Conservation (phyloP, 2,888 invertebrate species). For the Salticus scenicus region DNA sequence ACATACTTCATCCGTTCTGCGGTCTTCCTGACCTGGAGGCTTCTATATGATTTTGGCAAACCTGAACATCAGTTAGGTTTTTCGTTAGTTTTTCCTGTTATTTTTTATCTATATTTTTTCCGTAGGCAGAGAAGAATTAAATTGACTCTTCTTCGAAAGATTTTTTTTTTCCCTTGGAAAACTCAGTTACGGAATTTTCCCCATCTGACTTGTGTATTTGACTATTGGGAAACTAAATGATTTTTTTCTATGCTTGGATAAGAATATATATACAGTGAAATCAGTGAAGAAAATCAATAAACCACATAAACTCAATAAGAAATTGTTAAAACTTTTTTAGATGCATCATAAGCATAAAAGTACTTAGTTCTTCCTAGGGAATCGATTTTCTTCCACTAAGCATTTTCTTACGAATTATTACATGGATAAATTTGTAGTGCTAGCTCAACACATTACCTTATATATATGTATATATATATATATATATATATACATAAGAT, state of each 20-base stretch:
- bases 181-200: slow-evolving; percentile 42
- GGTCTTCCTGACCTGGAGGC: slow-evolving; percentile 34
- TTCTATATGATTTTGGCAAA: slow-evolving; percentile 55
- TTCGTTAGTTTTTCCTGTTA: slow-evolving; percentile 8
- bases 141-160: slow-evolving; percentile 31
- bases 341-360: slow-evolving; percentile 3
- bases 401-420: too few relatives aligned
- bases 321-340: not conserved
- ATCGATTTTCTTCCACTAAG: not conserved
- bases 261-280: not conserved
- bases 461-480: too few relatives aligned
- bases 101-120: slow-evolving; percentile 8
- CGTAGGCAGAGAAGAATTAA: slow-evolving; percentile 35
- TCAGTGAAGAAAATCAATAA: slow-evolving; percentile 4
- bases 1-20: slow-evolving; percentile 27
- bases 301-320: not conserved
- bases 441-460: too few relatives aligned
- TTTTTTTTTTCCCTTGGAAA: slow-evolving; percentile 27
- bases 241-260: slow-evolving; percentile 23
- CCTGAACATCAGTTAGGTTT: slow-evolving; percentile 32
- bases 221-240: slow-evolving; percentile 35
- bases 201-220: slow-evolving; percentile 17
- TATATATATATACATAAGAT: too few relatives aligned
- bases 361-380: not conserved
- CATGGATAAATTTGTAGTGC: too few relatives aligned